These are phyloP conservation scores for Paramormyrops kingsleyae DNA, from an alignment of 2,113 vertebrate genomes.

Conservation along the genomic window DNA sequence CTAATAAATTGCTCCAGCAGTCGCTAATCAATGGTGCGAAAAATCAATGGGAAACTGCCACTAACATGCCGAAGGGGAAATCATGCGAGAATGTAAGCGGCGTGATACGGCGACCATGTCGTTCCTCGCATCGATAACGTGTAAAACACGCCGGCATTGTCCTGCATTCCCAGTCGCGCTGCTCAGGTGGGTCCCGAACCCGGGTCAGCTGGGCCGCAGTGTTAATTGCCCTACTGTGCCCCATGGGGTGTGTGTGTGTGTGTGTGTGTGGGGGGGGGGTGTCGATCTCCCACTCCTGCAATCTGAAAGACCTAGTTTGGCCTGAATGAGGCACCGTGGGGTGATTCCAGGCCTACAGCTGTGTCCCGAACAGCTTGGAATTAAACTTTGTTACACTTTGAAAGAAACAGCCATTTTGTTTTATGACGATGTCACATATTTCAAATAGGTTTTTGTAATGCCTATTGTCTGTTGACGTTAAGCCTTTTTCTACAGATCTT, in stretches of 20 bases:
- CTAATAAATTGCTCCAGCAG: conserved; percentile 61
- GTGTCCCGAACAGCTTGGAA: not conserved
- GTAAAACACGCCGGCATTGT: conserved; percentile 55
- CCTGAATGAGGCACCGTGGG: not conserved
- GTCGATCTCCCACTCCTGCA: not conserved
- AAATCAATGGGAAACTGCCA: conserved; percentile 62
- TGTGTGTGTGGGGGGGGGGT: not conserved
- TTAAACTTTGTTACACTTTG: not conserved
- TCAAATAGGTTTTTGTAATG: not conserved
- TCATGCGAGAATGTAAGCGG: conserved; percentile 67
- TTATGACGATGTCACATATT: not conserved
- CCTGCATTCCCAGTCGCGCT: conserved; percentile 48
- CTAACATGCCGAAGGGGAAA: conserved; percentile 64
- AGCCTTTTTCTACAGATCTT: not conserved
- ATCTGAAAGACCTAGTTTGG: not conserved
- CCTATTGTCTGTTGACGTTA: not conserved
- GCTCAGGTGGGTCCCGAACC: conserved; percentile 45
- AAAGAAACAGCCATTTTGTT: not conserved
- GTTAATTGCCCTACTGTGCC: conserved; percentile 55
- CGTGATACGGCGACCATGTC: conserved; percentile 66
- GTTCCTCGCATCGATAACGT: conserved; percentile 55
- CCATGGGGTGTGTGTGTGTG: not conserved
- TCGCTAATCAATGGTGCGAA: conserved; percentile 63
- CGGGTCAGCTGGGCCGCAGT: conserved; percentile 42
- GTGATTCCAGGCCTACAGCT: not conserved